phyloP scores from a whole-genome alignment of 1,140 invertebrate species.

The Lepidurus arcticus region DNA sequence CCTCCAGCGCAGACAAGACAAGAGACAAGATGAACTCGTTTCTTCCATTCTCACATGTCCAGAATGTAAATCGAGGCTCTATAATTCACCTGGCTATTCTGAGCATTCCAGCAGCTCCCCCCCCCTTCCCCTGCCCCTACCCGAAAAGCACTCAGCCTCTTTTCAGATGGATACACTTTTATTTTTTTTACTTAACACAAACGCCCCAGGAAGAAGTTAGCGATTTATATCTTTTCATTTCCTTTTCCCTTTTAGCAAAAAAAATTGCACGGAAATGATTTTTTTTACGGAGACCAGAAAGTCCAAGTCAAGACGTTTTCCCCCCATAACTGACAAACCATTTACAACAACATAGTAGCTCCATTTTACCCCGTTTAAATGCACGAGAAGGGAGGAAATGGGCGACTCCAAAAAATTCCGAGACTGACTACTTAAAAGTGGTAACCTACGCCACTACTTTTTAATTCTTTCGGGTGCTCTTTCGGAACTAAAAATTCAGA shows the following conservation, averaged over 20 bases:
- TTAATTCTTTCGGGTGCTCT: not conserved
- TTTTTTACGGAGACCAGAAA: not conserved
- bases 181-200: not conserved
- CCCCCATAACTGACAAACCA: not conserved
- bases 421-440: not conserved
- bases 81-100: not conserved
- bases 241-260: not conserved
- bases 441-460: not conserved
- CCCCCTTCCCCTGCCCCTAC: not conserved
- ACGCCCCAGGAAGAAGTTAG: not conserved
- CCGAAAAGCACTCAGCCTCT: not conserved
- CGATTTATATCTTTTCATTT: not conserved
- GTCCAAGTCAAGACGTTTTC: not conserved
- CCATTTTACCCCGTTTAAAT: not conserved
- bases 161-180: not conserved
- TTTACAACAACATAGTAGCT: not conserved
- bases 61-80: not conserved
- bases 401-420: not conserved
- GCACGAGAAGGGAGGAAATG: not conserved
- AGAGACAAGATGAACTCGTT: conserved; percentile 19
- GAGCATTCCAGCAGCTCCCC: too few relatives aligned
- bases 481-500: not conserved
- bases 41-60: not conserved
- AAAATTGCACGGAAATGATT: not conserved
- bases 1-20: not conserved